Percentiles rank a stretch among this genome's conserved stretches.
phyloP scores from a whole-genome alignment of 2,888 invertebrate species.

The Tetragonula carbonaria region DNA sequence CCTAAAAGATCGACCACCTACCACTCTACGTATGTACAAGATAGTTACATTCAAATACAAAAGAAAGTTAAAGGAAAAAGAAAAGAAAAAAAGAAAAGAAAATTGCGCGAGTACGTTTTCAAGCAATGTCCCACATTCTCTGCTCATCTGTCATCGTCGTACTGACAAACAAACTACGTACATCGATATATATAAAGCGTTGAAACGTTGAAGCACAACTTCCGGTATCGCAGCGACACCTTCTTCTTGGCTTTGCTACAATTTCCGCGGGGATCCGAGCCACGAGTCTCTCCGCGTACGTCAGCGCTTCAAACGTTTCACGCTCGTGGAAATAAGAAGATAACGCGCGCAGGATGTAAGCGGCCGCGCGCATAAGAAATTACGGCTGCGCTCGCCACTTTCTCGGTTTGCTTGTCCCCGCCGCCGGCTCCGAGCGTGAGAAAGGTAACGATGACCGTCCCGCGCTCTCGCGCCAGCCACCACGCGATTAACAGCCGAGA shows the following conservation, averaged over 20 bases:
- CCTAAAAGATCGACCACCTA: too few relatives aligned
- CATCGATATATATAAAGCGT: background rate
- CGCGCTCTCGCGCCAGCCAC: conserved; percentile 17
- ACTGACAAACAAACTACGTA: background rate
- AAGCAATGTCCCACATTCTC: background rate
- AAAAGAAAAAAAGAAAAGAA: too few relatives aligned
- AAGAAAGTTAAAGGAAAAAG: too few relatives aligned
- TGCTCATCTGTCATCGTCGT: too few relatives aligned
- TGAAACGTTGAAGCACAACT: background rate
- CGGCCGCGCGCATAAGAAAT: conserved; percentile 59
- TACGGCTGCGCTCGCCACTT: conserved; percentile 66
- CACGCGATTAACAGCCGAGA: conserved; percentile 44
- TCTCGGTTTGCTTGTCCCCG: conserved; percentile 67
- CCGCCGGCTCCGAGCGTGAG: conserved; percentile 59
- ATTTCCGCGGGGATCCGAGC: conserved; percentile 35
- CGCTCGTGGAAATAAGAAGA: conserved; percentile 60
- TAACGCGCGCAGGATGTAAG: conserved; percentile 67
- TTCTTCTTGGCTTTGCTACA: conserved; percentile 37
- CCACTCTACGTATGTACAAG: too few relatives aligned
- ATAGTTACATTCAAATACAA: too few relatives aligned
- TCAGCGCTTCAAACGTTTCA: conserved; percentile 51
- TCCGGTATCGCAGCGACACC: background rate
- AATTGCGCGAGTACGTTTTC: background rate
- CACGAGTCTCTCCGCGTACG: background rate
- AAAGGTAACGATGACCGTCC: conserved; percentile 71